Base-by-base conservation (phyloP, 2,113 vertebrate genomes). In the Okapia johnstoni region DNA sequence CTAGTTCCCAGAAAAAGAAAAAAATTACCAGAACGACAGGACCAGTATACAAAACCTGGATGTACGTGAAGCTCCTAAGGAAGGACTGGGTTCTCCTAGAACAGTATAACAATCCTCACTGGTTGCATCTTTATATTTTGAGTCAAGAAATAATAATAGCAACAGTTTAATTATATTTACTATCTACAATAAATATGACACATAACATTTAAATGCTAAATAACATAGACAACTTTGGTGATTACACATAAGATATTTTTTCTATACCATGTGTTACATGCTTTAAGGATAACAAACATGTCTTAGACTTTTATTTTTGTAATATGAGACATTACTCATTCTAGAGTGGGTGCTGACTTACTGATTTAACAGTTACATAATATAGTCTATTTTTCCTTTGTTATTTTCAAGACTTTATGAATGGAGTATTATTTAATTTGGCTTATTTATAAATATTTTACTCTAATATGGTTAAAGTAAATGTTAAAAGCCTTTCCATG, bases 11-110 rank as follows among this genome's bases (percentile, higher is more conserved):
- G 94, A 33, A 97, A 97, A 96, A 97, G 85, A 93, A 7, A 98
- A 95, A 97, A 98, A 98, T 97, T 85, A 89, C 85, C 97, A 97
- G 88, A 94, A 97, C 57, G 80, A 98, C 84, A 97, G 98, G 97
- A 98, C 97, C 88, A 95, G 97, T 98, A 97, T 98, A 73, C 0
- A 91, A 96, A 97, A 97, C 46, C 94, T 98, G 96, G 94, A 97
- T 97, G 94, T 95, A 96, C 97, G 91, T 94, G 92, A 90, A 92
- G 63, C 94, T 97, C 97, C 95, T 63, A 8, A 81, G 96, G 97
- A 98, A 97, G 98, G 95, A 94, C 60, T 96, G 96, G 88, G 97
- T 98, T 98, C 98, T 97, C 81, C 36, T 61, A 84, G 63, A 85
- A 46, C 86, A 96, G 96, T 97, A 61, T 88, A 97, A 88, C 0